phyloP scores from a whole-genome alignment of 2,888 invertebrate genomes.

The Boloria selene region DNA sequence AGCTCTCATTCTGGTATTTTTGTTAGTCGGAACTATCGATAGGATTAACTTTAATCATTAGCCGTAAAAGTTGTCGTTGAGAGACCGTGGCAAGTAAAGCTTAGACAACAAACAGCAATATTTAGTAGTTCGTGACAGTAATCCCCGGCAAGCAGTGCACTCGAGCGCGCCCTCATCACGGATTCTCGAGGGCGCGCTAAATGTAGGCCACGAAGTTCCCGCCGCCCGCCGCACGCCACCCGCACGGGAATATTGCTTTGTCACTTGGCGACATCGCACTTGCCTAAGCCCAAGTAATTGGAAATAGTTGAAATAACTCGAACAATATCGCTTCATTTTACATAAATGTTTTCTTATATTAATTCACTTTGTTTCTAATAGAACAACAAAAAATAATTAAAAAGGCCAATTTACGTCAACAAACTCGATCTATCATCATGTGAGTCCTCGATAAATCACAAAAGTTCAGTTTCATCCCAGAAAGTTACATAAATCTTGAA shows the following conservation, averaged over 20 bases:
- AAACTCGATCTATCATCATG: conserved; percentile 6
- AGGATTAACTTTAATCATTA: conserved; percentile 21
- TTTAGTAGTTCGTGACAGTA: conserved; percentile 66
- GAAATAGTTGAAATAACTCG: conserved; percentile 81
- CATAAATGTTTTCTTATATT: conserved; percentile 16
- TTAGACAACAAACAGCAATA: conserved; percentile 56
- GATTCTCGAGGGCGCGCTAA: conserved; percentile 77
- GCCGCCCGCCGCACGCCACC: conserved; percentile 40
- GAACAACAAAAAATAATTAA: neutral
- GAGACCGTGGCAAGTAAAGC: conserved; percentile 38
- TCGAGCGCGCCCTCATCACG: conserved; percentile 70
- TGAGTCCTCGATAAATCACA: conserved; percentile 1
- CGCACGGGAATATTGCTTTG: conserved; percentile 77
- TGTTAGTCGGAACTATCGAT: conserved; percentile 6
- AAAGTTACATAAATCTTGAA: conserved; percentile 18
- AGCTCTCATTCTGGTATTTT: neutral
- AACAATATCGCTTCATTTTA: conserved; percentile 54
- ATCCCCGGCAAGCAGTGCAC: conserved; percentile 68
- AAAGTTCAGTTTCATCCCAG: conserved; percentile 13
- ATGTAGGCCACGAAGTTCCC: conserved; percentile 79
- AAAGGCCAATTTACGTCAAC: neutral
- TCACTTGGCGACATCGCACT: conserved; percentile 78
- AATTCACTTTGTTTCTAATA: neutral
- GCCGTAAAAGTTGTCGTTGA: conserved; percentile 29
- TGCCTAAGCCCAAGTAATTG: conserved; percentile 81